Base-by-base conservation (phyloP, 1,140 invertebrate genomes). In the Drosophila pachea region DNA sequence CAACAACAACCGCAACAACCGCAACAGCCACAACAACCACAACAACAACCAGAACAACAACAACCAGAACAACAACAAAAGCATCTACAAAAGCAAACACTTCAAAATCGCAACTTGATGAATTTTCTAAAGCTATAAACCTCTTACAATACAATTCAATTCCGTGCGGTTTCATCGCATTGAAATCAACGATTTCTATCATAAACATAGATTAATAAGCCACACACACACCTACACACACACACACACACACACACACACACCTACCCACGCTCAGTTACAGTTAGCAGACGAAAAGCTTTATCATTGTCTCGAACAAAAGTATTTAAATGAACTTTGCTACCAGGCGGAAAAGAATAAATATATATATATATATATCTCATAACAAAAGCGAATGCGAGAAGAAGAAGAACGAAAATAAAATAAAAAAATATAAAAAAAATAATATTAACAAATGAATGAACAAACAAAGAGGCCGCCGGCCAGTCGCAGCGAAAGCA, bases 41-140 rank as follows among this genome's bases (percentile, higher is more conserved):
- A 66, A 14, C 38, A 33, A 47, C 32, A 43, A 47, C 43, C n/a
- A 33, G 38, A 49, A 48, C 5, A 63, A 42, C n/a, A 50, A 35
- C n/a, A n/a, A n/a, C n/a, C n/a, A 58, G 61, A 33, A 38, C 33
- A 55, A 54, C 54, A 40, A 42, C 9, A 33, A 50, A 48, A 35
- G n/a, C n/a, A n/a, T n/a, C n/a, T n/a, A n/a, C n/a, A 54, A 66
- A 22, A 40, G 40, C 38, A 56, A 60, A 14, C 22, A 22, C 22
- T 22, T 22, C 22, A 38, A 12, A 22, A 53, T 50, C 40, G 65
- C 40, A 76, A 76, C 73, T 71, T 52, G 47, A 82, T 74, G 78
- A 82, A 82, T 82, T 82, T 82, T 74, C 63, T 52, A 64, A 31
- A 77, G 32, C 63, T 50, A 22, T 55, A 55, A 63, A 67, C 69